Evolutionary conservation across 2,797 vertebrate species (phyloP).

Genomic region (Pipistrellus nathusii): DNA sequence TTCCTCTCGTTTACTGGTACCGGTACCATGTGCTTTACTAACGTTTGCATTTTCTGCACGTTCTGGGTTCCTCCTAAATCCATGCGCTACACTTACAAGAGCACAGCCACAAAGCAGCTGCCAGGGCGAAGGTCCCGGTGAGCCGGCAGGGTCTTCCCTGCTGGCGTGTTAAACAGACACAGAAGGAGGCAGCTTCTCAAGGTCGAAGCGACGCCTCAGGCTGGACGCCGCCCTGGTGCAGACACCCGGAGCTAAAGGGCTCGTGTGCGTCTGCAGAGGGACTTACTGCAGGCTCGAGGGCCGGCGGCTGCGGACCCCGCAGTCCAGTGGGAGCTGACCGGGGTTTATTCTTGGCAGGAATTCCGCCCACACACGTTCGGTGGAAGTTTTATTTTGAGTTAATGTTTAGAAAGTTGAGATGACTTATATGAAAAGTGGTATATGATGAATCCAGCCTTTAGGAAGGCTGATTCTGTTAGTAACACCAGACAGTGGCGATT

Average conservation of each 20-base stretch:
- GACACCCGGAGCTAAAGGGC: neutral
- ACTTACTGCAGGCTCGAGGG: neutral
- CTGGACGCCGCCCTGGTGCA: neutral
- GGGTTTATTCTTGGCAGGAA: conserved; percentile 71
- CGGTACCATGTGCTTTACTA: neutral
- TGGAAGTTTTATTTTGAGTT: conserved; percentile 69
- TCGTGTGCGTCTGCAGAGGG: too few relatives aligned
- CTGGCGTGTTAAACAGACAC: neutral
- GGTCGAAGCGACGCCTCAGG: neutral
- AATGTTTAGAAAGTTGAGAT: neutral
- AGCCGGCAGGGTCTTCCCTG: neutral
- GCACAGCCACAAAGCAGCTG: neutral
- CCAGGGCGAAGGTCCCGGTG: neutral
- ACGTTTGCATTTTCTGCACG: neutral
- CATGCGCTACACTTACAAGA: neutral
- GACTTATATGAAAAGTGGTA: neutral
- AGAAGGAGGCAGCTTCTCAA: neutral
- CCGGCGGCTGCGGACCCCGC: neutral
- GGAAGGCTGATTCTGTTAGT: neutral
- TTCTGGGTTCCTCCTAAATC: neutral
- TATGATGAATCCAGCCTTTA: conserved; percentile 15
- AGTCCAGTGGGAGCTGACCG: conserved; percentile 70
- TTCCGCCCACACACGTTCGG: conserved; percentile 70
- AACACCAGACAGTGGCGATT: neutral
- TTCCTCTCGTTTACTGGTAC: neutral